Conservation (phyloP, 2,113 vertebrate genomes). For the Peromyscus californicus region DNA sequence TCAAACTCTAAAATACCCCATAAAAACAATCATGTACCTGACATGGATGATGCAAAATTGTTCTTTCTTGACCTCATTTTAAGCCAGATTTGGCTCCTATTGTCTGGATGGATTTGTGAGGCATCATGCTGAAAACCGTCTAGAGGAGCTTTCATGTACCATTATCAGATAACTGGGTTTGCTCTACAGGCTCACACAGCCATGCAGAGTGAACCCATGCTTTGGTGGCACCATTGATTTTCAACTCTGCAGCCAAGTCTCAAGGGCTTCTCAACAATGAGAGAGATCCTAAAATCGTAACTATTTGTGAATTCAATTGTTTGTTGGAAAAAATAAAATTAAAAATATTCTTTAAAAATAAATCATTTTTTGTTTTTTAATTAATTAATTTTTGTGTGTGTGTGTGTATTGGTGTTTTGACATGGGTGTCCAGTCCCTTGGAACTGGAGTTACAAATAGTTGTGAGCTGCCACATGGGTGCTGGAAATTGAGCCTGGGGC, state of each 20-base stretch:
- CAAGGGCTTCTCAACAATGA: conserved; percentile 44
- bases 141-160: not conserved
- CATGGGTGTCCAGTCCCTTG: not conserved
- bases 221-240: conserved; percentile 40
- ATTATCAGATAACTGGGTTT: not conserved
- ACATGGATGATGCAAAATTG: not conserved
- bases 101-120: not conserved
- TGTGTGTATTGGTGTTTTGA: not conserved
- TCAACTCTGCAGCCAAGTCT: conserved; percentile 41
- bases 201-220: not conserved
- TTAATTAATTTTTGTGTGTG: not conserved
- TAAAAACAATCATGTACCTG: not conserved
- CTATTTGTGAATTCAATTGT: conserved; percentile 39
- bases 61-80: conserved; percentile 36
- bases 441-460: not conserved
- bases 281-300: conserved; percentile 50
- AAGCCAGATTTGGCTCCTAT: not conserved
- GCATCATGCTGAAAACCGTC: not conserved
- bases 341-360: not conserved
- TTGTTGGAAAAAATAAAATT: conserved; percentile 48
- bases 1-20: conserved; percentile 57
- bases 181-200: not conserved
- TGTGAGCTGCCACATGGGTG: not conserved
- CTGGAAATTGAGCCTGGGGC: not conserved
- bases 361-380: not conserved